Evolutionary conservation across 2,113 vertebrate genomes (phyloP).

Genomic region (Naja naja): DNA sequence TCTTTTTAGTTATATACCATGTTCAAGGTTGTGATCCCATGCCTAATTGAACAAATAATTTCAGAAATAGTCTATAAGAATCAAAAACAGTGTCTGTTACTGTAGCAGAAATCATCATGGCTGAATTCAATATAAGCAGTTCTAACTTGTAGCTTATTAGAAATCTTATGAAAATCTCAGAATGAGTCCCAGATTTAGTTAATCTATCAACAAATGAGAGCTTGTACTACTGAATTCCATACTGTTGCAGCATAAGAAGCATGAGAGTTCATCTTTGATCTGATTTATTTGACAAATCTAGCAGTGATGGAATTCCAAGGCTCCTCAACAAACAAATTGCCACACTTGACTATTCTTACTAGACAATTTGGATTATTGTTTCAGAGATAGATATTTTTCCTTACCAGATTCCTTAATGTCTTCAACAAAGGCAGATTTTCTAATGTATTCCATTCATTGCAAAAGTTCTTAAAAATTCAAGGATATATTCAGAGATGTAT

Average conservation of each 20-base stretch:
- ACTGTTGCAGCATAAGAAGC: not conserved
- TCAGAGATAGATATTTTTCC: not conserved
- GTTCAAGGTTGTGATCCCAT: not conserved
- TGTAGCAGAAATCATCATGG: not conserved
- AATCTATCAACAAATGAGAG: not conserved
- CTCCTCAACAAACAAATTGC: not conserved
- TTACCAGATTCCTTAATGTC: not conserved
- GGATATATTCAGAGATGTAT: not conserved
- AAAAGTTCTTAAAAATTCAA: not conserved
- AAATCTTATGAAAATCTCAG: slow-evolving; percentile 6
- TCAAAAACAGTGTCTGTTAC: not conserved
- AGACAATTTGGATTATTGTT: not conserved
- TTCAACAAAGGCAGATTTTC: not conserved
- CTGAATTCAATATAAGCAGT: not conserved
- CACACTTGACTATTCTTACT: not conserved
- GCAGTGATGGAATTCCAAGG: not conserved
- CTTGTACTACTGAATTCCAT: not conserved
- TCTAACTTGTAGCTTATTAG: not conserved
- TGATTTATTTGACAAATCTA: not conserved
- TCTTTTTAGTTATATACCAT: not conserved
- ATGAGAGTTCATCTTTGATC: not conserved
- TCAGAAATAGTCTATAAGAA: not conserved
- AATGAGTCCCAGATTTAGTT: slow-evolving; percentile 29
- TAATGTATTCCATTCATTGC: not conserved
- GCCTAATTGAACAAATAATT: not conserved